Evolutionary conservation across 2,888 invertebrate genomes (phyloP).

Genomic region (Agriopis aurantiaria): DNA sequence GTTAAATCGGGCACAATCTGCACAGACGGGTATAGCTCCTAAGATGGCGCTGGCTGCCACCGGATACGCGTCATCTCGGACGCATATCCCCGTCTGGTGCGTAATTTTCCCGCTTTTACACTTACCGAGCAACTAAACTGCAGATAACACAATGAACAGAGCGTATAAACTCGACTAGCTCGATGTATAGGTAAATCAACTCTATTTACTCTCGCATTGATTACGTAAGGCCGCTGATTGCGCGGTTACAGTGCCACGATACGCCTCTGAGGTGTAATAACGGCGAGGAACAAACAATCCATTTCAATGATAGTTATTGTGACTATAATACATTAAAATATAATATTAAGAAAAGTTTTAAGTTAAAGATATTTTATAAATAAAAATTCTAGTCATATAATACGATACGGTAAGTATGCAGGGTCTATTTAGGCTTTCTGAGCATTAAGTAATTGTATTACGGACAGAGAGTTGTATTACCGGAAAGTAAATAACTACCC

Average conservation of each 20-base stretch:
- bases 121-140: conserved; percentile 56
- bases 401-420: no score
- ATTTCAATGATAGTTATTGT: conserved; percentile 8
- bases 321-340: not conserved
- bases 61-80: conserved; percentile 79
- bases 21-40: conserved; percentile 57
- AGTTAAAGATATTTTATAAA: no score
- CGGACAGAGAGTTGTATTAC: no score
- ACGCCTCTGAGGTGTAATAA: conserved; percentile 49
- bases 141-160: conserved; percentile 60
- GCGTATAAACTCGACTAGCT: conserved; percentile 57
- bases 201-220: conserved; percentile 66
- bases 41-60: conserved; percentile 65
- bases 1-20: conserved; percentile 60
- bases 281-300: conserved; percentile 55
- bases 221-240: conserved; percentile 69
- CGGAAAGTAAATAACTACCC: no score
- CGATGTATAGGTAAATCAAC: conserved; percentile 60
- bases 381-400: no score
- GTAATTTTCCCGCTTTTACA: conserved; percentile 74
- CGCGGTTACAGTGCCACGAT: conserved; percentile 49
- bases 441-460: no score
- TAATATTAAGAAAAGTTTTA: no score
- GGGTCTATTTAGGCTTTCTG: no score
- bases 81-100: conserved; percentile 77